Base-by-base conservation (phyloP, 2,797 vertebrate genomes). In the Sparus aurata region DNA sequence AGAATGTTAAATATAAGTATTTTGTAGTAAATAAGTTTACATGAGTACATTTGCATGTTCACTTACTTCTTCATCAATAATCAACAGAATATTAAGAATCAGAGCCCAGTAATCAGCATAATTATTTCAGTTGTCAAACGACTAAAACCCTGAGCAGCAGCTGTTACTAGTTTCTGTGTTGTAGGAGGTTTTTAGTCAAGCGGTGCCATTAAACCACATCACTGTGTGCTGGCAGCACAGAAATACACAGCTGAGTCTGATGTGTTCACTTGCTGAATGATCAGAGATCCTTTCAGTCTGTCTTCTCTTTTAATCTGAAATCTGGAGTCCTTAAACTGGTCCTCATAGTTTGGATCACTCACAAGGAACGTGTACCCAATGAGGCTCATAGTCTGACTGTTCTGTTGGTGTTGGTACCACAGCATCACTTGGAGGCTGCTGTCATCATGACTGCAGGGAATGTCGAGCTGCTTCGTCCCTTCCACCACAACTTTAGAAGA, bases 181-280 rank as follows among this genome's bases (percentile, higher is more conserved):
- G 22, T 0, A 11, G n/a, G 3, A 20, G 59, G 82, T 55, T 85
- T 83, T 85, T 50, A 62, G 69, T 70, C 63, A 79, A 41, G 85
- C 6, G 22, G 8, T 63, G 27, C 38, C 3, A 38, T 53, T 50
- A 66, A 77, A 89, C 83, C 83, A 77, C 79, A 83, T 85, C 85
- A 89, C 77, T 79, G 84, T 89, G 87, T 86, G 5, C 91, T 91
- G 12, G 80, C 86, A 63, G 93, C 90, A 23, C 93, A 93, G 80
- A 88, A 93, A 82, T 91, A 93, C 49, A 90, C 46, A 41, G 87
- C 90, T 0, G 84, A 83, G 79, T 92, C 75, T 54, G 78, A 66
- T 6, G 0, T 5, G 4, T 7, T n/a, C n/a, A n/a, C n/a, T n/a
- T 46, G 17, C n/a, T 0, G 2, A 20, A 93, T 69, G 0, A 55